Evolutionary conservation across 2,888 invertebrate genomes (phyloP).

Genomic region (Eupeodes latifasciatus): DNA sequence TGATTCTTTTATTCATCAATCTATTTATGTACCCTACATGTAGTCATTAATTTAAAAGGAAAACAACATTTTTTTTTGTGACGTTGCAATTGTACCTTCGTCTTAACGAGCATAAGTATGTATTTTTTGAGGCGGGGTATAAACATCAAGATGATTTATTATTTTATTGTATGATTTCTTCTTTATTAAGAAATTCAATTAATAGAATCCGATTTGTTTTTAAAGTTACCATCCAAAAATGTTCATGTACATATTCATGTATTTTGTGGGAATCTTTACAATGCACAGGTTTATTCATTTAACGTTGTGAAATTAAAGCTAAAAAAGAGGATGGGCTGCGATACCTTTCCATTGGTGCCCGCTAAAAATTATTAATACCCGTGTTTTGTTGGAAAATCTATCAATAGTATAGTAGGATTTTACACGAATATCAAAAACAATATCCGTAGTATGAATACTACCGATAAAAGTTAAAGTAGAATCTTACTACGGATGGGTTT

Average conservation of each 20-base stretch:
- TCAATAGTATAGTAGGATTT: too few relatives aligned
- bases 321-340: too few relatives aligned
- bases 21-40: neutral
- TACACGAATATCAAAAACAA: too few relatives aligned
- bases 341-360: too few relatives aligned
- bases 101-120: neutral
- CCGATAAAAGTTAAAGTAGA: too few relatives aligned
- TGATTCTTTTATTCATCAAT: slow-evolving; percentile 32
- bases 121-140: neutral
- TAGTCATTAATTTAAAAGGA: slow-evolving; percentile 34
- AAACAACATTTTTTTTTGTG: slow-evolving; percentile 19
- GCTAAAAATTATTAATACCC: too few relatives aligned
- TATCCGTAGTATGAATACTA: too few relatives aligned
- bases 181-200: neutral
- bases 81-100: neutral
- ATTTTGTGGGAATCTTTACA: too few relatives aligned
- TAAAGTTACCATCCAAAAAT: neutral
- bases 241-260: neutral
- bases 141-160: slow-evolving; percentile 1
- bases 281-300: too few relatives aligned
- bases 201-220: neutral
- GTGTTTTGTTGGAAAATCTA: too few relatives aligned
- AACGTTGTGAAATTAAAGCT: too few relatives aligned
- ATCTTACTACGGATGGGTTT: too few relatives aligned
- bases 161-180: neutral